Evolutionary conservation across 2,797 vertebrate genomes (phyloP), one percentile per base, ranked within the genome.

Genomic region (Semaprochilodus insignis): DNA sequence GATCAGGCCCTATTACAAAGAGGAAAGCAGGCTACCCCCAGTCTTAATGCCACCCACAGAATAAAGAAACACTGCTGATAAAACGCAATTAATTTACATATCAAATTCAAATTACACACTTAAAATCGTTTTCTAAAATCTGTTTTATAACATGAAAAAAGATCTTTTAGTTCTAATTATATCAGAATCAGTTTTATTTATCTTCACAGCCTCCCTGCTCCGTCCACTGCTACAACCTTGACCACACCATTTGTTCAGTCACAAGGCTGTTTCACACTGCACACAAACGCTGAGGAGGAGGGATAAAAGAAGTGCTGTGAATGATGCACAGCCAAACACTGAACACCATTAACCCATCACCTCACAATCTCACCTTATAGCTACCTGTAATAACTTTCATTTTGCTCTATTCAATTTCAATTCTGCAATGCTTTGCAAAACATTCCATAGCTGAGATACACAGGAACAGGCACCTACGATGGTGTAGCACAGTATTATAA

Each of bases 281-380:
- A 21, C 27, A 57, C 54, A 74, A 74, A 59, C 21, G 5, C 27
- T 11, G 8, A 60, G 17, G 8, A 34, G 36, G 13, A 21, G 54
- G 57, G 52, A 74, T 21, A 73, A 17, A 74, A 27, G 31, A 57
- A 59, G 19, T n/a, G 54, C 27, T 74, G 21, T 60, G 27, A 74
- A n/a, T 34, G 52, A 74, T 55, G 27, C 17, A 5, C 13, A 40
- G 55, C 48, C 44, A n/a, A 74, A 57, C 73, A 36, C 55, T 36
- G 55, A 4, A 60, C 34, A 36, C 5, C 34, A 60, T 75, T 60
- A 75, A 59, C 73, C 55, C 34, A 60, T 31, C 4, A 40, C 54
- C 34, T 75, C 8, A 4, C 34, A 75, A 36, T 59, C 54, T 75
- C 19, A 23, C 55, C 21, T 1, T 59, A 57, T 62, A 36, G 36